Evolutionary conservation across 2,888 invertebrate genomes (phyloP), one percentile per base, ranked within the genome.

Genomic region (Callimorpha dominula): DNA sequence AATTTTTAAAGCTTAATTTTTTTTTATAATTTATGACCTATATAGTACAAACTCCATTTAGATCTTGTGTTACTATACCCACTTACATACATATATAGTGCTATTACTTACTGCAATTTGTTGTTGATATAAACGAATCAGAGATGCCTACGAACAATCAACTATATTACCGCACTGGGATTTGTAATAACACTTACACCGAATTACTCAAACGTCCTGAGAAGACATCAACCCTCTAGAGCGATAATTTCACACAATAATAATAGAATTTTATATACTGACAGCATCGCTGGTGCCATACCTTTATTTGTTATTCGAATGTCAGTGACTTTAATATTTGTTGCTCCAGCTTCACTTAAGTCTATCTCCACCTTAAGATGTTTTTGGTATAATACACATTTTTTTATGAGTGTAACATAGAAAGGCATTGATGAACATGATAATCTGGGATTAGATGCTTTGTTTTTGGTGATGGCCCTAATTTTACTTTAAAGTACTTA

Each of bases 361-460:
- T 57, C 12, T 7, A 57, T 54, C 43, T 57, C 7, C n/a, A 57
- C 20, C 14, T 43, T 80, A 68, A 74, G 71, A 74, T 8, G 57
- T 62, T 31, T 4, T 31, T 4, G 70, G 67, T n/a, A 62, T 72
- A 52, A 73, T 70, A 75, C 54, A 70, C 65, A 77, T 75, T 74
- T 78, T 75, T 72, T 73, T 70, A 49, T 1, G 49, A 2, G 57
- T 77, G 70, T 62, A 72, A 81, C 57, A 72, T n/a, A 73, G 54
- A 50, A 65, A 46, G 71, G 60, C 75, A 65, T 15, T 7, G 83
- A 84, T 82, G 79, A 72, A 77, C 70, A 71, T 71, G 76, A 75
- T 85, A 85, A 83, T 79, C 81, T 71, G 77, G 78, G 78, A 80
- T 81, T 82, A 74, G 80, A 79, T 20, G 63, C 65, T 74, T 65